A percentile compares a stretch with the other conserved stretches of the same genome.
phyloP scores from a whole-genome alignment of 2,113 vertebrate species.

The Saiga tatarica region DNA sequence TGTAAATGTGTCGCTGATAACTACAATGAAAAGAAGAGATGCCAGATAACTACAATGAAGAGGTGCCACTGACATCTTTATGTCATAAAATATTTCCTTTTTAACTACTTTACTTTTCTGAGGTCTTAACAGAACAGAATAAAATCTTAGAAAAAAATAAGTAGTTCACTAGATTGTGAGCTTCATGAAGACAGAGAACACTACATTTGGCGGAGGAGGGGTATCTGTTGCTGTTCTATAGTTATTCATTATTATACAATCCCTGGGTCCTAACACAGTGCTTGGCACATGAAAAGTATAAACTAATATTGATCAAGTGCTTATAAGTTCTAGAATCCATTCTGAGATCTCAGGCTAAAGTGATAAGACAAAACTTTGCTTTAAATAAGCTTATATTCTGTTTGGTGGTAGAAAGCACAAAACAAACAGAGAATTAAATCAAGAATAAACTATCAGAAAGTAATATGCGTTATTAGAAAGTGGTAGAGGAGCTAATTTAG shows the following conservation, averaged over 20 bases:
- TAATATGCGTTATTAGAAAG: not conserved
- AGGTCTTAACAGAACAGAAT: not conserved
- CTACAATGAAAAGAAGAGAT: not conserved
- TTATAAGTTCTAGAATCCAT: not conserved
- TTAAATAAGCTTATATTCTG: not conserved
- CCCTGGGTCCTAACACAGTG: not conserved
- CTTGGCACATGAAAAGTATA: not conserved
- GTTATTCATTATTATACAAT: not conserved
- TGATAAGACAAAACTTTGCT: not conserved
- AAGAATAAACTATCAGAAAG: constrained; percentile 4
- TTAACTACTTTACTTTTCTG: not conserved
- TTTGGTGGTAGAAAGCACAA: not conserved
- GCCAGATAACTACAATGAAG: not conserved
- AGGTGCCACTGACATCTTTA: not conserved
- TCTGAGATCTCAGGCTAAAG: not conserved
- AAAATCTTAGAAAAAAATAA: not conserved
- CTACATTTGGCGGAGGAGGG: not conserved
- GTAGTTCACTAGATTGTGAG: not conserved
- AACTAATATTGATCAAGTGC: not conserved
- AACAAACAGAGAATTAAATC: not conserved
- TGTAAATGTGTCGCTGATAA: not conserved
- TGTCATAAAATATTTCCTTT: not conserved
- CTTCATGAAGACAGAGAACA: not conserved
- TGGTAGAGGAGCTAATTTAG: not conserved
- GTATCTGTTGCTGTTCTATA: not conserved